phyloP scores from a whole-genome alignment of 2,113 vertebrate genomes.

The Platycercus adscitus region DNA sequence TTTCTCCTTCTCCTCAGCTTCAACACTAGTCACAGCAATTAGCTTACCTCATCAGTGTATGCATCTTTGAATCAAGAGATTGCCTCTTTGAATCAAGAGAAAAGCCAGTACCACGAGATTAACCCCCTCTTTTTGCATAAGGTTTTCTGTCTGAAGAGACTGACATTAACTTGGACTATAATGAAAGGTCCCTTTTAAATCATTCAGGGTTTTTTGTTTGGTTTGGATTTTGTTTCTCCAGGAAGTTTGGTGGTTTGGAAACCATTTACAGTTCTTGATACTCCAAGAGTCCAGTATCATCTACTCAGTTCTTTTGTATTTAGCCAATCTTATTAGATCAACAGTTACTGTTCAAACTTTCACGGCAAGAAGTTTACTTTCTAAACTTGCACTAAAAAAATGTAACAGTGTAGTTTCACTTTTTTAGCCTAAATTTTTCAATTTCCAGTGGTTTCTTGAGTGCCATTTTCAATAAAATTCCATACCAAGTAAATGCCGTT shows the following conservation, averaged over 20 bases:
- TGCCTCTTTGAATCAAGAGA: not conserved
- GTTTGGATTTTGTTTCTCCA: not conserved
- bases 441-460: not conserved
- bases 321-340: not conserved
- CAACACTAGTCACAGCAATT: not conserved
- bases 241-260: not conserved
- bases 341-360: not conserved
- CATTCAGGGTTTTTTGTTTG: not conserved
- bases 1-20: not conserved
- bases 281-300: not conserved
- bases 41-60: not conserved
- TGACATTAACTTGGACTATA: not conserved
- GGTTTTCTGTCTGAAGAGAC: not conserved
- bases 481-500: not conserved
- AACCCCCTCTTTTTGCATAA: not conserved
- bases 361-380: not conserved
- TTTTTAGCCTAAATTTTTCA: not conserved
- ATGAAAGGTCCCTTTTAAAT: not conserved
- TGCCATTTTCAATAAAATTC: not conserved
- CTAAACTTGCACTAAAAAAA: not conserved
- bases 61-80: not conserved
- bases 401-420: not conserved
- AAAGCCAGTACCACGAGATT: fast-evolving
- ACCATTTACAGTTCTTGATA: not conserved
- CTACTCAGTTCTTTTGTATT: not conserved